Evolutionary conservation across 2,888 invertebrate species (phyloP).

Genomic region (Stegana nigrithorax): DNA sequence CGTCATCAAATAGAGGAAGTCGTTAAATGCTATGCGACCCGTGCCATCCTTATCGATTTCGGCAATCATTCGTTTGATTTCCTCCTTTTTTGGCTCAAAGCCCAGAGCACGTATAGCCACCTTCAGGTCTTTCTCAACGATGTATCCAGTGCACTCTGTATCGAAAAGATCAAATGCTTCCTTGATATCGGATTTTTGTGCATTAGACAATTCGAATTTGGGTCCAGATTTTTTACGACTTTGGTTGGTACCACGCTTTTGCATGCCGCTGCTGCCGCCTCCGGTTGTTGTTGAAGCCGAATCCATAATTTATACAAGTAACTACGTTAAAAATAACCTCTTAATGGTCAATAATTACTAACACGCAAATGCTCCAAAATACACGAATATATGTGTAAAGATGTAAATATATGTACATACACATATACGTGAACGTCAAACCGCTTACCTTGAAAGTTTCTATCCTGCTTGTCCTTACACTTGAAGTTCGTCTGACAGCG

Average conservation of each 20-base stretch:
- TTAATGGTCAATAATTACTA: slow-evolving; percentile 6
- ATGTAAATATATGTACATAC: slow-evolving; percentile 47
- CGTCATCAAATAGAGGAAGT: slow-evolving; percentile 89
- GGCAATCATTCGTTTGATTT: slow-evolving; percentile 93
- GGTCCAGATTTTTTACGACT: slow-evolving; percentile 76
- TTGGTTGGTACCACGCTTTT: slow-evolving; percentile 44
- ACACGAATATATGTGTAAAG: no score
- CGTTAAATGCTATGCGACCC: slow-evolving; percentile 87
- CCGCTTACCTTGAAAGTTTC: slow-evolving; percentile 44
- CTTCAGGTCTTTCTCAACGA: slow-evolving; percentile 93
- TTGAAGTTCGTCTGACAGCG: no score
- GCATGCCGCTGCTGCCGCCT: not conserved
- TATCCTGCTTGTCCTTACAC: slow-evolving; percentile 43
- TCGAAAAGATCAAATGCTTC: slow-evolving; percentile 97
- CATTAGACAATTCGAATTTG: slow-evolving; percentile 87
- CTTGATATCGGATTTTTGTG: slow-evolving; percentile 91
- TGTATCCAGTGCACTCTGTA: slow-evolving; percentile 86
- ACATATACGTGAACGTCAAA: slow-evolving; percentile 35
- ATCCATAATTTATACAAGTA: slow-evolving; percentile 24
- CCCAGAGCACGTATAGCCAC: slow-evolving; percentile 96
- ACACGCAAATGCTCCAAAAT: slow-evolving; percentile 1
- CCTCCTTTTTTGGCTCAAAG: slow-evolving; percentile 97
- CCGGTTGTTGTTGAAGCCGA: slow-evolving; percentile 43
- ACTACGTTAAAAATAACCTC: slow-evolving; percentile 26
- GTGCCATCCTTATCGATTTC: slow-evolving; percentile 90